Base-by-base conservation (phyloP, 2,113 vertebrate genomes). In the Rhinolophus ferrumequinum region DNA sequence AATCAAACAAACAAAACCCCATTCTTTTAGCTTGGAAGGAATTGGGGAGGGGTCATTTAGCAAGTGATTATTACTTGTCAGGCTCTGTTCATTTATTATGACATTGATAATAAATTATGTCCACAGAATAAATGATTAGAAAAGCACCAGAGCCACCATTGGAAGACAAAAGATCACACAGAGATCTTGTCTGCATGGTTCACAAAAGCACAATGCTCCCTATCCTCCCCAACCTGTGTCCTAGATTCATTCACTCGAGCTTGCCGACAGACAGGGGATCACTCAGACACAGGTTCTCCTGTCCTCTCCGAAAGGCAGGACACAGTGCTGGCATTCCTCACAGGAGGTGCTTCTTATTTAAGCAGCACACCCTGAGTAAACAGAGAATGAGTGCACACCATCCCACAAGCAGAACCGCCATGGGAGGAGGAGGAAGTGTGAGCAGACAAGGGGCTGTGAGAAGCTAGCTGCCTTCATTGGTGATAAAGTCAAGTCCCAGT, bases 141-240 rank as follows among this genome's bases (percentile, higher is more conserved):
- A 47, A 14, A 50, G 58, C 21, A 30, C n/a, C 28, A 26, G 60
- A 26, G 26, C 26, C 41, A 22, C 64, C 4, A 0, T 1, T 38
- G 28, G 52, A 88, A 85, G 67, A 67, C 21, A 26, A 47, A 35
- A 12, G 22, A 47, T 12, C 79, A 6, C 33, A 15, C 1, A 30
- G 66, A 75, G 18, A 77, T n/a, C n/a, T n/a, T 28, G 28, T 19
- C 56, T 54, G 33, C 13, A 13, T 16, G 3, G 41, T 54, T 35
- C 12, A 13, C 8, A 18, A 26, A 15, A 2, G 38, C 58, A 75
- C 3, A 0, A 22, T 0, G 18, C 73, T 76, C 38, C 26, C 4
- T 0, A 3, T 24, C 35, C 54, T 10, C 50, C 85, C 19, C 8
- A 6, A n/a, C 6, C 50, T 15, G 0, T 4, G 33, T 54, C 54